Conservation (phyloP, 2,113 vertebrate species). For the Sinocyclocheilus maitianheensis region DNA sequence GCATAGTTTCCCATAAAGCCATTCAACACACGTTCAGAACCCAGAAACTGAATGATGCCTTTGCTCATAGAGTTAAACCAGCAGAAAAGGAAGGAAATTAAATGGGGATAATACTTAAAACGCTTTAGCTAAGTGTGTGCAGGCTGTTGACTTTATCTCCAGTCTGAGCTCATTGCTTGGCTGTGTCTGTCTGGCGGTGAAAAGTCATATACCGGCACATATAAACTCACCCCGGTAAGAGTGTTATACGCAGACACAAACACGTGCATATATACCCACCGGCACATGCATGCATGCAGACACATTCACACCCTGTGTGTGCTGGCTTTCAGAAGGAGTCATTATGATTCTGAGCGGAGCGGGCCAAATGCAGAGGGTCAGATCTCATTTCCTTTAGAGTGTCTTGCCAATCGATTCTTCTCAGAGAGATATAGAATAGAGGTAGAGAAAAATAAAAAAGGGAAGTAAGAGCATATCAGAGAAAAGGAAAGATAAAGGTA, state of each 20-base stretch:
- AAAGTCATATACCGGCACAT: constrained; percentile 4
- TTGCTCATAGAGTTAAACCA: constrained; percentile 12
- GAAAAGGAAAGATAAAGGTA: constrained; percentile 18
- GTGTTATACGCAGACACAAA: constrained; percentile 5
- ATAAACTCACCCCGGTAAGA: neutral
- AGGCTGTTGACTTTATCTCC: constrained; percentile 40
- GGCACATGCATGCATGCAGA: constrained; percentile 5
- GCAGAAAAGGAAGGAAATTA: constrained; percentile 27
- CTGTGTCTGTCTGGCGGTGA: neutral
- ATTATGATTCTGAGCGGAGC: constrained; percentile 29
- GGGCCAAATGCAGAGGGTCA: constrained; percentile 46
- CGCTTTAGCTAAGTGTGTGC: constrained; percentile 25
- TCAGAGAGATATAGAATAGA: constrained; percentile 36
- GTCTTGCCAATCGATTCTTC: constrained; percentile 39
- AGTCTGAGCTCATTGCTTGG: constrained; percentile 34
- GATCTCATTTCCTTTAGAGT: constrained; percentile 48
- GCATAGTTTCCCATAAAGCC: constrained; percentile 19
- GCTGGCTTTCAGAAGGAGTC: constrained; percentile 4
- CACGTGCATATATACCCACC: neutral
- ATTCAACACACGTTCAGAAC: constrained; percentile 24
- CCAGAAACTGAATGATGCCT: constrained; percentile 37
- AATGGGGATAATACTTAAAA: constrained; percentile 38
- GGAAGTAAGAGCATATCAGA: constrained; percentile 13
- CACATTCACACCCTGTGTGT: constrained; percentile 5
- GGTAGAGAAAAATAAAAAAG: constrained; percentile 20